phyloP scores from a whole-genome alignment of 2,797 vertebrate species.

The Bucorvus abyssinicus region DNA sequence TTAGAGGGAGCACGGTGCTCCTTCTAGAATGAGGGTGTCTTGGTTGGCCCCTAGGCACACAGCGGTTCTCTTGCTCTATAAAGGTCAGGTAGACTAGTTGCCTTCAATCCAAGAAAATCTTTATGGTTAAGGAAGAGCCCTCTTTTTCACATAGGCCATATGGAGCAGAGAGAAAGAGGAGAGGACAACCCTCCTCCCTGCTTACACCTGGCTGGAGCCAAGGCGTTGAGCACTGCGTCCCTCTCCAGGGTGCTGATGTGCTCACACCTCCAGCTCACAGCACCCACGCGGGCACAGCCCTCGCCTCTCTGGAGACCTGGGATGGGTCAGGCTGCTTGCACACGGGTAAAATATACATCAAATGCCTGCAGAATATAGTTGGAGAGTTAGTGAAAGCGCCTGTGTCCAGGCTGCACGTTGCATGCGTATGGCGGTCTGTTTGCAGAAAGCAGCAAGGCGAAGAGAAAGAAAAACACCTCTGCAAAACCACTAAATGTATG shows the following conservation, averaged over 20 bases:
- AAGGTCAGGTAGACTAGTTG: background rate
- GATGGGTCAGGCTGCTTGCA: background rate
- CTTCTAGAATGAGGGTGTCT: background rate
- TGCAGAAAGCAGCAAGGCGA: background rate
- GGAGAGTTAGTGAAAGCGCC: fast-evolving
- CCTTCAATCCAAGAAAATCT: background rate
- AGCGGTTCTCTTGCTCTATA: background rate
- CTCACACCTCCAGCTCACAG: background rate
- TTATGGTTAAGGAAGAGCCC: background rate
- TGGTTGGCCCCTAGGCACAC: background rate
- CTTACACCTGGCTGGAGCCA: background rate
- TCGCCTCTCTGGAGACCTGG: fast-evolving
- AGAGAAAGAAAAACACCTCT: background rate
- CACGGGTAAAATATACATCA: background rate
- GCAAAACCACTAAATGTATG: background rate
- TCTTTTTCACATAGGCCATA: background rate
- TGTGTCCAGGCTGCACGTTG: background rate
- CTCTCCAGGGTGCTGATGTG: slow-evolving; percentile 21
- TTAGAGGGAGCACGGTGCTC: background rate
- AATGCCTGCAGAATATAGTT: background rate
- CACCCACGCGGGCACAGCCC: fast-evolving
- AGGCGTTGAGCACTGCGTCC: background rate
- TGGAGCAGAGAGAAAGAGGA: fast-evolving
- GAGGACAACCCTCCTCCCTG: background rate
- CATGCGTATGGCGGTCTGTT: background rate